phyloP scores from a whole-genome alignment of 1,140 invertebrate genomes.

The Schlechtendalia chinensis region DNA sequence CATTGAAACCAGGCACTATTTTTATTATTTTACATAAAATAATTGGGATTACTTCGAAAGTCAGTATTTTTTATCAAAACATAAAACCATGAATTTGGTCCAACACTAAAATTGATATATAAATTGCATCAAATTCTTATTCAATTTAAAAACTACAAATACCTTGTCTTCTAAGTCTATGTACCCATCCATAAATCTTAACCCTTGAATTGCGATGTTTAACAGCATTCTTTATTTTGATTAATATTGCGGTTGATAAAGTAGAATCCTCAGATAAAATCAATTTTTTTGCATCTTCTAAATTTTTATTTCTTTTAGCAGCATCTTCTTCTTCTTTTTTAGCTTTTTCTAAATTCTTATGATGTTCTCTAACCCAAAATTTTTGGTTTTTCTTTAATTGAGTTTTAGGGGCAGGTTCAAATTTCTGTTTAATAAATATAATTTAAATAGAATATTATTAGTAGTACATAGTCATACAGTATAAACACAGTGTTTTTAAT shows the following conservation, averaged over 20 bases:
- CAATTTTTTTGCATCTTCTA: conserved; percentile 89
- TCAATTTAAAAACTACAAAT: conserved; percentile 45
- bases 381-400: conserved; percentile 94
- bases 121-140: too few relatives aligned
- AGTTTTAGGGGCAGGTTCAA: conserved; percentile 82
- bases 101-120: too few relatives aligned
- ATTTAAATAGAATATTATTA: background rate
- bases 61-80: too few relatives aligned
- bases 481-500: background rate
- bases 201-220: conserved; percentile 72
- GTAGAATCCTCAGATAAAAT: conserved; percentile 75
- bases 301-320: conserved; percentile 79
- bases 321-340: conserved; percentile 79
- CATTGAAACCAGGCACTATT: too few relatives aligned
- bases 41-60: too few relatives aligned
- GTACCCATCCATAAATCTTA: conserved; percentile 91
- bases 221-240: conserved; percentile 74
- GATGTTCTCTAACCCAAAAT: conserved; percentile 76
- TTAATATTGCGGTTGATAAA: conserved; percentile 69
- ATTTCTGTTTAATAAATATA: conserved; percentile 58
- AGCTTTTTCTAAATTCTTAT: conserved; percentile 76
- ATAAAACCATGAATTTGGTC: too few relatives aligned
- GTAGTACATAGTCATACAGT: too few relatives aligned
- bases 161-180: conserved; percentile 88
- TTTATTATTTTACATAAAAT: too few relatives aligned